phyloP scores from a whole-genome alignment of 2,113 vertebrate genomes.

The Pteropus alecto region DNA sequence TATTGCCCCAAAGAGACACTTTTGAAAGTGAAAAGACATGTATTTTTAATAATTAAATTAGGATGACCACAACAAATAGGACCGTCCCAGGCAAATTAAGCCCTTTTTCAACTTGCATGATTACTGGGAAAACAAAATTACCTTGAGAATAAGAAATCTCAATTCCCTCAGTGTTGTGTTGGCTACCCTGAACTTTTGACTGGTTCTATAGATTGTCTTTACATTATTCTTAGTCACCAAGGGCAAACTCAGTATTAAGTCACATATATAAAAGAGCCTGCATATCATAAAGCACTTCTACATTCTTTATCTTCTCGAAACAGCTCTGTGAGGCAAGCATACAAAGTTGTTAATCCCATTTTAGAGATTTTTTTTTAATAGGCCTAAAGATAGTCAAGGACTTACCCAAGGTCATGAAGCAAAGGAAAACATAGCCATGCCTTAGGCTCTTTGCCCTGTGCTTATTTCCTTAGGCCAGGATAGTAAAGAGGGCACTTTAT shows the following conservation, averaged over 20 bases:
- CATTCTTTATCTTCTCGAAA: not conserved
- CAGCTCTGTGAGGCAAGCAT: not conserved
- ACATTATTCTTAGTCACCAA: not conserved
- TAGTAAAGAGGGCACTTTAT: not conserved
- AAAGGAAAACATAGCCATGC: not conserved
- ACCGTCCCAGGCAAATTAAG: not conserved
- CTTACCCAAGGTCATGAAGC: not conserved
- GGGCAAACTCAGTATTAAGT: not conserved
- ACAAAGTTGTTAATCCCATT: not conserved
- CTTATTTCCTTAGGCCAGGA: not conserved
- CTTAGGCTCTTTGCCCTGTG: not conserved
- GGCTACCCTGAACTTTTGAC: not conserved
- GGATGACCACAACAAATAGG: not conserved
- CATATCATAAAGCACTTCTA: not conserved
- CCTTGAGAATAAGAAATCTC: not conserved
- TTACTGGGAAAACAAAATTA: not conserved
- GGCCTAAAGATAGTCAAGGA: not conserved
- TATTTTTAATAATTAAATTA: not conserved
- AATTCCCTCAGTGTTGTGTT: not conserved
- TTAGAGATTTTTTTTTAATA: not conserved
- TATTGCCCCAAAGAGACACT: not conserved
- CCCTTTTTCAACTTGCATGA: not conserved
- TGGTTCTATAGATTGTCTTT: not conserved
- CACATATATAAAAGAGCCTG: not conserved
- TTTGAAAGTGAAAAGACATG: not conserved